Conservation (phyloP, 2,113 vertebrate genomes). For the Microcebus tavaratra region DNA sequence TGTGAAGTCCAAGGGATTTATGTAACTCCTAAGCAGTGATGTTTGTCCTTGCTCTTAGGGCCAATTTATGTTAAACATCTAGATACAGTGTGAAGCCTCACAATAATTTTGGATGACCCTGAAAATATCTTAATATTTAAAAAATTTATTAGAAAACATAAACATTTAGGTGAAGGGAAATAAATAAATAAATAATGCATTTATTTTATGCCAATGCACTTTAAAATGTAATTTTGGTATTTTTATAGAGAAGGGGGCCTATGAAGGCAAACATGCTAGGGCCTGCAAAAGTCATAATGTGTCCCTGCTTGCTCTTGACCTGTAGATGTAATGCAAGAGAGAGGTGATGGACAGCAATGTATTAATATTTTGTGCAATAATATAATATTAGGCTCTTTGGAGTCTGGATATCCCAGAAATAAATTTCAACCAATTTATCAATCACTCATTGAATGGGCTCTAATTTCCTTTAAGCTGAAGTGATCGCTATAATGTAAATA, state of each 20-base stretch:
- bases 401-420: neutral
- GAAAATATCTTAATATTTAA: neutral
- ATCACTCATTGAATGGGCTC: neutral
- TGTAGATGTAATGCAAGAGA: neutral
- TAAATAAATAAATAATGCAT: neutral
- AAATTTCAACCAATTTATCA: conserved; percentile 8
- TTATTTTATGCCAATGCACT: neutral
- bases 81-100: fast-evolving
- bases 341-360: neutral
- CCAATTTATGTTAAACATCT: neutral
- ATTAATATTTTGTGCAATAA: neutral
- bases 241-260: neutral
- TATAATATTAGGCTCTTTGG: neutral
- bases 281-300: neutral
- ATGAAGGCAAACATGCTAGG: neutral
- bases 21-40: neutral
- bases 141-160: neutral
- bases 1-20: neutral
- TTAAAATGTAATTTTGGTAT: neutral
- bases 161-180: neutral
- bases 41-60: neutral
- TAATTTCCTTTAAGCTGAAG: conserved; percentile 26
- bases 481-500: neutral
- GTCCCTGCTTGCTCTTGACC: too few relatives aligned
- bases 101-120: neutral